These are phyloP conservation scores for Cephalopachus bancanus DNA, from an alignment of 2,797 vertebrate genomes.

Conservation along the genomic window DNA sequence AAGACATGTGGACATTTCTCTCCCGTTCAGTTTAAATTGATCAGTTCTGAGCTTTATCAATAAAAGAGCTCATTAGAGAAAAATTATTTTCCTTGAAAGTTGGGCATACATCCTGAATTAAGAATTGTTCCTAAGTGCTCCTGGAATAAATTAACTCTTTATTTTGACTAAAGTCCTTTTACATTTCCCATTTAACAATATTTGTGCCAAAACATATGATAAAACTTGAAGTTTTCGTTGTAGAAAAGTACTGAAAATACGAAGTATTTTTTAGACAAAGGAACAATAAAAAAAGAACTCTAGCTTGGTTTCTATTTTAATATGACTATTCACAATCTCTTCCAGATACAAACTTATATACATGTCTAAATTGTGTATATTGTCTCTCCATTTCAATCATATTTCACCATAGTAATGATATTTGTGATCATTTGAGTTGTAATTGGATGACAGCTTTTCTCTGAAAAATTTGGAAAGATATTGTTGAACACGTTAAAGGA, in stretches of 20 bases:
- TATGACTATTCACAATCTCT: neutral
- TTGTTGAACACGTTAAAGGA: neutral
- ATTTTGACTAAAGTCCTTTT: constrained; percentile 27
- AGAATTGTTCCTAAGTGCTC: neutral
- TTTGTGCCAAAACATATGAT: neutral
- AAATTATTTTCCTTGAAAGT: neutral
- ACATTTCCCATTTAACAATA: neutral
- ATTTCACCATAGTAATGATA: neutral
- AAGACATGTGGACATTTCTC: neutral
- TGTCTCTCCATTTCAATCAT: neutral
- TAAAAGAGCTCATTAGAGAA: neutral
- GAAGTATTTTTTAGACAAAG: neutral
- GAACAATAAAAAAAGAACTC: neutral
- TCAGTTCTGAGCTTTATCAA: neutral
- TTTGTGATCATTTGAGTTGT: neutral
- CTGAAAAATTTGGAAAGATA: neutral
- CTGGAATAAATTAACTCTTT: neutral
- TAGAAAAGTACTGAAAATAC: neutral
- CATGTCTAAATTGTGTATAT: neutral
- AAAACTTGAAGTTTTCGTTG: neutral
- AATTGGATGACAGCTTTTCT: neutral
- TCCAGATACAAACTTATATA: neutral
- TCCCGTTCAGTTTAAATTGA: constrained; percentile 7
- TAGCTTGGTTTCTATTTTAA: neutral
- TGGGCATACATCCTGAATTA: neutral